Evolutionary conservation across 2,888 invertebrate species (phyloP), one percentile per base, ranked within the genome.

Genomic region (Acleris emargana): DNA sequence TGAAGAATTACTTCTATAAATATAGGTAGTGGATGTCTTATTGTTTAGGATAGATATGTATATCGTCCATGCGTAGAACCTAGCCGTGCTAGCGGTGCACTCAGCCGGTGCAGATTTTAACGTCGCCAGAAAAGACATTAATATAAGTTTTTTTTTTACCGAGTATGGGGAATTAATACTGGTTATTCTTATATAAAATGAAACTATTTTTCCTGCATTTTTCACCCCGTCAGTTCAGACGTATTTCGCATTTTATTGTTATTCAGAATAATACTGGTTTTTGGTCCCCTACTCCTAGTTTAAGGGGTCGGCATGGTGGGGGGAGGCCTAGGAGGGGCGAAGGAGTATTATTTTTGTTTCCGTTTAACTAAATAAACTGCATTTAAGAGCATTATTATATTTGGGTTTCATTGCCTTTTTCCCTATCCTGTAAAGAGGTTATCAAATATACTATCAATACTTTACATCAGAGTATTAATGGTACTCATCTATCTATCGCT

Each of bases 321-420:
- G 51, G 60, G 60, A 38, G 13, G 38, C 38, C 38, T 13, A 9
- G 13, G 61, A 54, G 18, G 60, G 18, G 60, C 50, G 59, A 4
- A 18, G 49, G 50, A 55, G 60, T 32, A 28, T 42, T 54, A 57
- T 55, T 66, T 53, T 66, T 58, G 49, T 66, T 64, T 58, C 42
- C 47, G 58, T 64, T 64, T 59, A 64, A 49, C 58, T 49, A 42
- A 59, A 54, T 64, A 64, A 64, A 64, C 42, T 59, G 64, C 64
- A 64, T 64, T 58, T 64, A 64, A 64, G 58, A 64, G 58, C 64
- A 64, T 63, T 59, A 64, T 38, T 59, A 58, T 9, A 47, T 6
- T 2, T 42, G 49, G 25, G 58, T 64, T 64, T 64, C 49, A 59
- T 64, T 62, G 32, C 32, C 32, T 3, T 25, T 25, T 28, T 13